Evolutionary conservation across 1,140 invertebrate genomes (phyloP), one percentile per base, ranked within the genome.

Genomic region (Drosophila sp.): DNA sequence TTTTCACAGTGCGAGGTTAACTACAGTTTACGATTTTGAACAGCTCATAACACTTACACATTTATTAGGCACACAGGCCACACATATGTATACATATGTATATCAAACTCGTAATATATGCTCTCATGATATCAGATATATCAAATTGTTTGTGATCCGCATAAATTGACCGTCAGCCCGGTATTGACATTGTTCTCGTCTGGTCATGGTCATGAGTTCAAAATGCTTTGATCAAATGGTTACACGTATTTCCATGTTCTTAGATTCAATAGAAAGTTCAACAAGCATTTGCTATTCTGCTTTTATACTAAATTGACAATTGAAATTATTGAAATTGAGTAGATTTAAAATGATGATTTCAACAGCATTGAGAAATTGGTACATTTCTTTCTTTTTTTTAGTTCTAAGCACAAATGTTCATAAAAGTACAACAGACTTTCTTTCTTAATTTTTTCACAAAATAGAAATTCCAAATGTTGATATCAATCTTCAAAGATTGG

Each of bases 11-110:
- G 44, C 44, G 44, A 50, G 44, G 44, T 50, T 50, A 50, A 50
- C 44, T 50, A 50, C 44, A 50, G 44, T 50, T 50, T 50, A 50
- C 44, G 44, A 50, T 50, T 50, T 50, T 50, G 44, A 50, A 50
- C 44, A 50, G 44, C 44, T 50, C 44, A 50, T 50, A 50, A 50
- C 44, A 50, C 44, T 50, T 50, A 50, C 44, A 50, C 44, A 50
- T 27, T 50, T 50, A 50, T 50, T 50, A 50, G 44, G 44, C 44
- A 50, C 44, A 27, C 44, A 50, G 44, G 44, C 44, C 44, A 50
- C 25, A 50, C 23, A 50, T 50, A 27, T 50, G 25, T 50, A 50
- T 50, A 50, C 44, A 50, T 10, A 50, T 50, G 44, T 27, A 50
- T 50, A 50, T 50, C 44, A 50, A 50, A 50, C 44, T 50, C 44